Evolutionary conservation across 2,113 vertebrate genomes (phyloP).

Genomic region (Desmodus rotundus): DNA sequence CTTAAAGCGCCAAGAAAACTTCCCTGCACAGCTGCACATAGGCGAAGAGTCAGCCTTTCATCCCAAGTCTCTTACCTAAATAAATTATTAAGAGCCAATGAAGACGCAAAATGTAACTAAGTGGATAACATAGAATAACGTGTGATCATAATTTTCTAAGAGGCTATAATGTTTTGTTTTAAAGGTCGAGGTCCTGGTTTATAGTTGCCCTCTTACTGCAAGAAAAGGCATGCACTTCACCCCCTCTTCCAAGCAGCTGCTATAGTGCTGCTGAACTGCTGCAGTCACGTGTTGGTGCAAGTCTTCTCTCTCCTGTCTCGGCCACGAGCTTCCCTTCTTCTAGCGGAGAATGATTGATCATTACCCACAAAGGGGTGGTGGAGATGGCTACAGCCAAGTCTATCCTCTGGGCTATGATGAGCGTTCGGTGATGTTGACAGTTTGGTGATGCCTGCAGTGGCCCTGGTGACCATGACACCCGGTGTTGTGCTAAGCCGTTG

Average conservation of each 20-base stretch:
- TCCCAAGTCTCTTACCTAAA: slow-evolving; percentile 53
- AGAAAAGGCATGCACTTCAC: background rate
- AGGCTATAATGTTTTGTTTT: background rate
- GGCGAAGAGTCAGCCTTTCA: slow-evolving; percentile 32
- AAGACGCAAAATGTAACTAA: slow-evolving; percentile 59
- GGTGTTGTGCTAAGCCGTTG: background rate
- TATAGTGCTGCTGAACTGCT: background rate
- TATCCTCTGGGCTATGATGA: background rate
- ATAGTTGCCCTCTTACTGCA: background rate
- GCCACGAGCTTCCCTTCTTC: background rate
- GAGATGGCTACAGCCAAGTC: background rate
- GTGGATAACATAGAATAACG: background rate
- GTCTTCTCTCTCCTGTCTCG: background rate
- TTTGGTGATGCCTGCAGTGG: background rate
- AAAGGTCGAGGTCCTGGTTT: background rate
- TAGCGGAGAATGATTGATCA: background rate
- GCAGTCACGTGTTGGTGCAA: accelerated
- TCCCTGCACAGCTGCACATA: background rate
- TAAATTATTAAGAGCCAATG: slow-evolving; percentile 67
- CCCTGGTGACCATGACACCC: background rate
- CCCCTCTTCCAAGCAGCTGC: background rate
- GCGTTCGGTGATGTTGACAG: too few relatives aligned
- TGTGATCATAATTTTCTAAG: background rate
- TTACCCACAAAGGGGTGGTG: background rate
- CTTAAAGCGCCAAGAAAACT: slow-evolving; percentile 31